These are phyloP conservation scores for Nymphalis c-album DNA, from an alignment of 2,888 invertebrate genomes.

Conservation along the genomic window DNA sequence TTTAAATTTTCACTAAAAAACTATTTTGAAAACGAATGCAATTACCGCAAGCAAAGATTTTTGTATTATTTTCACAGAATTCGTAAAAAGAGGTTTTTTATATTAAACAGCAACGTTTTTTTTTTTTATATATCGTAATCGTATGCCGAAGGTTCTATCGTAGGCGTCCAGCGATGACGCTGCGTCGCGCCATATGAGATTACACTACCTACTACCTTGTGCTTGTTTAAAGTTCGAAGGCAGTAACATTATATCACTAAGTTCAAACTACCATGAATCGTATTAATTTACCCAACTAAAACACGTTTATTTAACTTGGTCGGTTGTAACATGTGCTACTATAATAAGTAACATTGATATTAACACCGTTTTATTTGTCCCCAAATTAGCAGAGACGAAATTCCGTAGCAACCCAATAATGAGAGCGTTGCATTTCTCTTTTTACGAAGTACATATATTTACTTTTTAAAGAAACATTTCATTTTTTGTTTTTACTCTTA, in stretches of 20 bases:
- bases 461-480: not conserved
- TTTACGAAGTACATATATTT: not conserved
- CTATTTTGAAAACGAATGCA: not conserved
- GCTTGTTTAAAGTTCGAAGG: conserved; percentile 58
- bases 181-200: conserved; percentile 66
- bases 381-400: conserved; percentile 49
- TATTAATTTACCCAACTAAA: conserved; percentile 51
- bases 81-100: conserved; percentile 1
- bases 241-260: conserved; percentile 48
- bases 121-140: conserved; percentile 45
- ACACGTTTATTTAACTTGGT: conserved; percentile 51
- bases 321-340: conserved; percentile 48
- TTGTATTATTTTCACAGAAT: not conserved
- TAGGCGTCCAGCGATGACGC: conserved; percentile 70
- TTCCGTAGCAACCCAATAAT: not conserved
- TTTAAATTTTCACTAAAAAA: not conserved
- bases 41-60: not conserved
- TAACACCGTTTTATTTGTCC: conserved; percentile 64
- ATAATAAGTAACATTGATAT: conserved; percentile 48
- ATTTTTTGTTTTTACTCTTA: too few relatives aligned
- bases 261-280: conserved; percentile 53
- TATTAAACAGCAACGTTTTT: conserved; percentile 34
- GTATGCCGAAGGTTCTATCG: conserved; percentile 52
- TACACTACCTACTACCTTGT: conserved; percentile 43
- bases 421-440: conserved; percentile 6